Conservation (phyloP, 92 coral and sea anemone genomes). For the Paramuricea clavata region DNA sequence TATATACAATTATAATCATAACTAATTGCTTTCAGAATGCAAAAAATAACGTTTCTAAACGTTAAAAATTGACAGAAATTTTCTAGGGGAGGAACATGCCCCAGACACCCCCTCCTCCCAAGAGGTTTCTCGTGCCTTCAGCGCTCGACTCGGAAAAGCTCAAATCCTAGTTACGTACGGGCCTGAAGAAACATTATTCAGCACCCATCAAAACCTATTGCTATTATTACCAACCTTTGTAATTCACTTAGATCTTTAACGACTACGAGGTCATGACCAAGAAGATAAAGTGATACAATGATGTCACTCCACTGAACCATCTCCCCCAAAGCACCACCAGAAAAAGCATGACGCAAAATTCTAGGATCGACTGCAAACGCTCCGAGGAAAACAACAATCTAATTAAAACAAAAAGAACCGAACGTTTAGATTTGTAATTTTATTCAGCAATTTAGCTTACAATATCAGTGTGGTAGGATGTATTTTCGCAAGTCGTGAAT, state of each 20-base stretch:
- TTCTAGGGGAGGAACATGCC: too few relatives aligned
- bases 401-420: not conserved
- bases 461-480: too few relatives aligned
- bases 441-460: too few relatives aligned
- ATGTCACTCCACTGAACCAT: slow-evolving; percentile 94
- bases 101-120: too few relatives aligned
- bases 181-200: too few relatives aligned
- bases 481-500: not conserved
- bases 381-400: slow-evolving; percentile 85
- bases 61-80: too few relatives aligned
- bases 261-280: slow-evolving; percentile 83
- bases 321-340: slow-evolving; percentile 93
- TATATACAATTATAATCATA: too few relatives aligned
- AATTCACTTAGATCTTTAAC: slow-evolving; percentile 66
- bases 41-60: too few relatives aligned
- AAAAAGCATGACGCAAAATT: slow-evolving; percentile 65
- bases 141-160: too few relatives aligned
- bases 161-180: too few relatives aligned
- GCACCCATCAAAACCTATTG: not conserved
- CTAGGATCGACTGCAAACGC: slow-evolving; percentile 72
- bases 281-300: slow-evolving; percentile 78
- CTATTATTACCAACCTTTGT: slow-evolving; percentile 46
- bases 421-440: not conserved
- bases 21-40: too few relatives aligned
- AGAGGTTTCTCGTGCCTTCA: too few relatives aligned